phyloP scores from a whole-genome alignment of 2,797 vertebrate genomes.

The Siniperca undulata region DNA sequence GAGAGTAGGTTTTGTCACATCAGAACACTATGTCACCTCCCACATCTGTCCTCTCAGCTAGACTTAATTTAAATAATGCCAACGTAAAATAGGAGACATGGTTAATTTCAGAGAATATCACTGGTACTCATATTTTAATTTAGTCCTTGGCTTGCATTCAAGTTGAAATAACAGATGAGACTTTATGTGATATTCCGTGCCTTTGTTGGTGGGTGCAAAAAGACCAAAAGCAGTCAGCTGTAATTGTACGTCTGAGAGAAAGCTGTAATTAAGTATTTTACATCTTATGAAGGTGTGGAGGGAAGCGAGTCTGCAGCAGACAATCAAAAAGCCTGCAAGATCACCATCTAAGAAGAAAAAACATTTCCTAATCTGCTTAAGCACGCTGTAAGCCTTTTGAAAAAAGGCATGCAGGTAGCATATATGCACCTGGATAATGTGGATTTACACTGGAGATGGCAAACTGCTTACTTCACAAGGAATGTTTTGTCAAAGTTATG shows the following conservation, averaged over 20 bases:
- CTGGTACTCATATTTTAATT: neutral
- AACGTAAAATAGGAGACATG: constrained; percentile 21
- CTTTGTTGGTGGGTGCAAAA: constrained; percentile 51
- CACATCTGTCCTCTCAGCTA: constrained; percentile 13
- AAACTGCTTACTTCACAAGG: constrained; percentile 47
- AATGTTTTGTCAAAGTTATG: constrained; percentile 49
- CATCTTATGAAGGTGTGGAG: constrained; percentile 69
- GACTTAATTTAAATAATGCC: constrained; percentile 21
- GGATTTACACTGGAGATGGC: constrained; percentile 46
- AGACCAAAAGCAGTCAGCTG: constrained; percentile 55
- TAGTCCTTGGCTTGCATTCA: constrained; percentile 30
- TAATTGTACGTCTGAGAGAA: constrained; percentile 76
- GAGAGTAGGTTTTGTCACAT: constrained; percentile 15
- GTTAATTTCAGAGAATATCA: constrained; percentile 24
- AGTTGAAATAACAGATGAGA: constrained; percentile 42
- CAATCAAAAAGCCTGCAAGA: constrained; percentile 52
- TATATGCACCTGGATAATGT: constrained; percentile 38
- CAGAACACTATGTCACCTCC: constrained; percentile 5
- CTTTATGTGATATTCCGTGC: constrained; percentile 43
- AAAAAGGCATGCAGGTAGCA: constrained; percentile 25
- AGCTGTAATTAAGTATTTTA: constrained; percentile 72
- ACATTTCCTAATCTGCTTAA: constrained; percentile 57
- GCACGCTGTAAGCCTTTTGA: constrained; percentile 29
- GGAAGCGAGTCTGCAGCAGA: constrained; percentile 52
- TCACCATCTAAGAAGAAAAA: constrained; percentile 48